These are phyloP conservation scores for Atherinomorus stipes DNA, from an alignment of 2,113 vertebrate species.

Conservation along the genomic window DNA sequence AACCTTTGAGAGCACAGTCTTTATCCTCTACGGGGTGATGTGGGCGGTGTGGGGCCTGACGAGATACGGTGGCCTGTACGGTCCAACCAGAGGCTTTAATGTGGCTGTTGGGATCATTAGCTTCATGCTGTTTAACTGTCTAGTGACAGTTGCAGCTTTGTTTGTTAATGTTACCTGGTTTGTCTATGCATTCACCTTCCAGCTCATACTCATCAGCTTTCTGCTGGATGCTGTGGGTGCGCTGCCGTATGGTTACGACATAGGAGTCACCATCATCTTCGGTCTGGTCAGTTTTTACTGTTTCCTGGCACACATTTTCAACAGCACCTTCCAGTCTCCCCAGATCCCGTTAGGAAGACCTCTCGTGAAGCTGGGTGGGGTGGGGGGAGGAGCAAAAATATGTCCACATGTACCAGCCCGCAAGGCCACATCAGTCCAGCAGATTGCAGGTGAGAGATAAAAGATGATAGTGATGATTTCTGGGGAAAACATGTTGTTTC, in stretches of 20 bases:
- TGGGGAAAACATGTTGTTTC: neutral
- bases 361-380: constrained; percentile 82
- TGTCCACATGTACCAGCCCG: constrained; percentile 87
- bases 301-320: constrained; percentile 87
- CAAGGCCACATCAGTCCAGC: constrained; percentile 86
- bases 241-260: constrained; percentile 86
- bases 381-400: constrained; percentile 66
- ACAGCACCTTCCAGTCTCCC: constrained; percentile 82
- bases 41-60: constrained; percentile 90
- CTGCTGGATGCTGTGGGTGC: constrained; percentile 84
- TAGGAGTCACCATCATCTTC: constrained; percentile 86
- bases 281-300: constrained; percentile 91
- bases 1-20: constrained; percentile 90
- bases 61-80: constrained; percentile 83
- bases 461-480: neutral
- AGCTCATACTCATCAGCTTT: constrained; percentile 88
- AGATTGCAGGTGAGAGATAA: constrained; percentile 87
- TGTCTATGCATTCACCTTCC: constrained; percentile 84
- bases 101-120: constrained; percentile 83
- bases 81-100: constrained; percentile 82
- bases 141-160: constrained; percentile 83
- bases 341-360: constrained; percentile 85
- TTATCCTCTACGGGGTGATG: constrained; percentile 87
- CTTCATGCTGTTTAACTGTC: constrained; percentile 88
- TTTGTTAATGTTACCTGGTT: constrained; percentile 87